A percentile compares a stretch with the other conserved stretches of the same genome.
Conservation (phyloP, 2,888 invertebrate species). For the Serripes groenlandicus region DNA sequence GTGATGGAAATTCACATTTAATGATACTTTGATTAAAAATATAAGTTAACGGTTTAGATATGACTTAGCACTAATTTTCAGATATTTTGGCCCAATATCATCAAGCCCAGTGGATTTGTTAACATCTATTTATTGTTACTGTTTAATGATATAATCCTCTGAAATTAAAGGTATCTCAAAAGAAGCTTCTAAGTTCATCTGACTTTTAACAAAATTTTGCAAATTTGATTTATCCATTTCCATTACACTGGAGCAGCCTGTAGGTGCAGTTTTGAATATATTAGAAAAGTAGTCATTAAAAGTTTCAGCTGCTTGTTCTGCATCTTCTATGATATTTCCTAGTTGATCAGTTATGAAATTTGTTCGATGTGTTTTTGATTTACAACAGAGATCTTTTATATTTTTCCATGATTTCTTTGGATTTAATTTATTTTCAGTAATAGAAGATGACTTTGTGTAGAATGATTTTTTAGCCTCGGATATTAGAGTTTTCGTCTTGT, state of each 20-base stretch:
- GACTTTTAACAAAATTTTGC: background rate
- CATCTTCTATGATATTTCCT: background rate
- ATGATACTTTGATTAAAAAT: background rate
- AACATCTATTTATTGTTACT: background rate
- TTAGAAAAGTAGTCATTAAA: background rate
- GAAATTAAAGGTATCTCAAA: background rate
- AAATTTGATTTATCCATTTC: background rate
- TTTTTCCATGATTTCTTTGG: background rate
- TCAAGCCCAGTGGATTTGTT: background rate
- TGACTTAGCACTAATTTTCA: too few relatives aligned
- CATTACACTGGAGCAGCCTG: background rate
- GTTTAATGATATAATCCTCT: background rate
- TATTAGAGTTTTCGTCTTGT: background rate
- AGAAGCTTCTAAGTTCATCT: background rate
- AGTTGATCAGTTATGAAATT: background rate
- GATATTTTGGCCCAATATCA: background rate
- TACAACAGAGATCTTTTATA: background rate
- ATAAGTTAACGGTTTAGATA: conserved; percentile 22
- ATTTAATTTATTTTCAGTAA: background rate
- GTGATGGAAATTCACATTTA: too few relatives aligned
- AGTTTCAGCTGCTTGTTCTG: background rate
- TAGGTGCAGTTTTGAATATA: background rate
- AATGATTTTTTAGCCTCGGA: background rate
- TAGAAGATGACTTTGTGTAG: background rate
- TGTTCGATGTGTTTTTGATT: background rate